A percentile compares a stretch with the other conserved stretches of the same genome.
These are phyloP conservation scores for Tympanoctomys barrerae DNA, from an alignment of 2,797 vertebrate species.

Conservation along the genomic window DNA sequence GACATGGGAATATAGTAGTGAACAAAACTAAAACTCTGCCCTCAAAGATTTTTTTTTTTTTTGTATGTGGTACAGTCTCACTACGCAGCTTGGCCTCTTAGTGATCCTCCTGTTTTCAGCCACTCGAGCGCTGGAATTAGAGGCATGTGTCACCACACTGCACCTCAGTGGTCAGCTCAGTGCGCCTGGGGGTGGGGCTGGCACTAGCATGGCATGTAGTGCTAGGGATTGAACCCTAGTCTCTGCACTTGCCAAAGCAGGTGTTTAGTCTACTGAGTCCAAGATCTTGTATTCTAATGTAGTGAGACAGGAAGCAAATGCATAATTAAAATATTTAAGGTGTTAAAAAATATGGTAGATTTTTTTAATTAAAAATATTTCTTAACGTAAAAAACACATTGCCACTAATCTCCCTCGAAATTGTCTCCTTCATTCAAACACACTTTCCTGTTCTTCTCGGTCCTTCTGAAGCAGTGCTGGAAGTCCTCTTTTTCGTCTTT, in stretches of 20 bases:
- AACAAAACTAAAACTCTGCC: background rate
- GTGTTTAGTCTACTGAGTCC: no score
- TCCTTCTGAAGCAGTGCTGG: background rate
- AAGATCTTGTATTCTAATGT: background rate
- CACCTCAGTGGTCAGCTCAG: no score
- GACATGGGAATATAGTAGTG: background rate
- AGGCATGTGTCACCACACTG: no score
- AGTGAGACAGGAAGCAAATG: constrained; percentile 1
- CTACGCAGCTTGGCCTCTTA: no score
- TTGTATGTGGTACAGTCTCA: no score
- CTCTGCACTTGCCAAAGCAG: no score
- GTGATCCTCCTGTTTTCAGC: no score
- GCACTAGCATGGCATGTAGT: no score
- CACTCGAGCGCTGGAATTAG: no score
- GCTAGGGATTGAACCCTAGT: no score
- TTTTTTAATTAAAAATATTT: background rate
- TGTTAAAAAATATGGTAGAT: background rate
- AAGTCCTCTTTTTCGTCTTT: background rate
- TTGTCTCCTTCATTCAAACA: background rate
- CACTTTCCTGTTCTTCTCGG: background rate
- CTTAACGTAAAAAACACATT: background rate
- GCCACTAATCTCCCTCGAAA: background rate
- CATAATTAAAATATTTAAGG: background rate
- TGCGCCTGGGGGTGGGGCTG: no score
- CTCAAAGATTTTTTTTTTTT: background rate